Conservation (phyloP, 2,888 invertebrate species). For the Phortica magna region DNA sequence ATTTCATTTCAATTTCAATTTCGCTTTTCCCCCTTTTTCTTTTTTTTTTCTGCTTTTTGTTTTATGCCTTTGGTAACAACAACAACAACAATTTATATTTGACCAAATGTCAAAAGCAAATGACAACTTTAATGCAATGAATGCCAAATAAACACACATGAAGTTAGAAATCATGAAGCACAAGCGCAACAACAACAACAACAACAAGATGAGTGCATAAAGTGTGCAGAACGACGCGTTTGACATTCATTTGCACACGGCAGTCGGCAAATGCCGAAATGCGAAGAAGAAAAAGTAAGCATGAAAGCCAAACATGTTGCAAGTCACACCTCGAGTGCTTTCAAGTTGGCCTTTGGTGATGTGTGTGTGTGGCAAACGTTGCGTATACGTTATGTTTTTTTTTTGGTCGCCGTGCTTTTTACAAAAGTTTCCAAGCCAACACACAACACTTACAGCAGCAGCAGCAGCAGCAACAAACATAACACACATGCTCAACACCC, state of each 20-base stretch:
- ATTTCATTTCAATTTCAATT: neutral
- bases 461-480: neutral
- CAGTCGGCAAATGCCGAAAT: neutral
- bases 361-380: neutral
- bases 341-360: neutral
- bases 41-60: neutral
- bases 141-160: neutral
- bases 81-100: neutral
- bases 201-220: neutral
- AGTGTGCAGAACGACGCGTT: neutral
- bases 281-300: neutral
- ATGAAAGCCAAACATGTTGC: neutral
- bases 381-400: slow-evolving; percentile 25
- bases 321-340: neutral
- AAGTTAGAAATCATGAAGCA: no score
- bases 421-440: neutral
- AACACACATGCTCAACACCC: neutral
- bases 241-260: neutral
- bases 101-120: neutral
- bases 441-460: neutral
- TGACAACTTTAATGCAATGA: neutral
- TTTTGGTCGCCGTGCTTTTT: neutral
- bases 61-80: neutral
- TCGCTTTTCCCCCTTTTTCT: no score
- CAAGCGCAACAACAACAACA: no score